Base-by-base conservation (phyloP, 2,113 vertebrate species). In the Centropus unirufus region DNA sequence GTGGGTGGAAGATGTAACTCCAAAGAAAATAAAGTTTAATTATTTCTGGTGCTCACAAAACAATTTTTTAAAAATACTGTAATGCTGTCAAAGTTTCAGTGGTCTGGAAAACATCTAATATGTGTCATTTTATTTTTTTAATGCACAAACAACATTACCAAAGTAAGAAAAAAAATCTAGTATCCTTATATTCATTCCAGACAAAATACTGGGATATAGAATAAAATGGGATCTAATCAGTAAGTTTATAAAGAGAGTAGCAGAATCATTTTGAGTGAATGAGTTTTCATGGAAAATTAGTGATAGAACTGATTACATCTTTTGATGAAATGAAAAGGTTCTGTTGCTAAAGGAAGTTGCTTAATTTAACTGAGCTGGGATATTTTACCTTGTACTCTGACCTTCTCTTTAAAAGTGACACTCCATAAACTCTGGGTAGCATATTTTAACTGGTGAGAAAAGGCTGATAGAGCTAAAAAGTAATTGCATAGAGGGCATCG, bases 401-500 rank as follows among this genome's bases (percentile, higher is more conserved):
- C 95, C 92, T 97, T 96, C 94, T 90, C 83, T 85, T 88, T 95
- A 92, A 88, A 94, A 94, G 69, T 93, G 90, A 83, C 93, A 93
- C 68, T 44, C 90, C 57, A 39, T 68, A 93, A 95, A 93, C 93
- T 90, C 73, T 51, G 36, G 63, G 92, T 72, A 86, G 90, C 83
- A 90, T 78, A 95, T 83, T 94, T 95, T 89, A 90, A 95, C 61
- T 90, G 90, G 47, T 0, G 0, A 67, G 54, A 91, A 96, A 96
- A 88, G 85, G 94, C 95, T 95, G 94, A 97, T 92, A 81, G 47
- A 94, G 88, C 83, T 87, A 96, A 90, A 96, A 94, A 94, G 74
- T 95, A 95, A 97, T 93, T 97, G 94, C 90, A 95, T 58, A 86
- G 87, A 96, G 96, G 90, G 90, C 95, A 96, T 88, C 93, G 81